phyloP scores from a whole-genome alignment of 2,797 vertebrate genomes.

The Sebastes glaucus region DNA sequence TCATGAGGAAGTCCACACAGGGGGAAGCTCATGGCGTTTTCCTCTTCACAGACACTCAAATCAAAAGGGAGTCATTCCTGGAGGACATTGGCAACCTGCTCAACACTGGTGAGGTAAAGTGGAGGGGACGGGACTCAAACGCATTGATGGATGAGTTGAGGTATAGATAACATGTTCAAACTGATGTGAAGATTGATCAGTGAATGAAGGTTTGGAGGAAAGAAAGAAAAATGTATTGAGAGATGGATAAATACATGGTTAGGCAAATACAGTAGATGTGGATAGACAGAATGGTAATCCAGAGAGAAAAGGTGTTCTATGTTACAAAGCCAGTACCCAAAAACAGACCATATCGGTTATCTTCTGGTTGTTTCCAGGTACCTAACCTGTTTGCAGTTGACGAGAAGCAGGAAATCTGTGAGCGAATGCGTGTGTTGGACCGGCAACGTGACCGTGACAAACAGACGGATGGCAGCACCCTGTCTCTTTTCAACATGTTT shows the following conservation, averaged over 20 bases:
- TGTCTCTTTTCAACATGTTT: slow-evolving; percentile 93
- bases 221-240: not conserved
- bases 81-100: slow-evolving; percentile 93
- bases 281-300: not conserved
- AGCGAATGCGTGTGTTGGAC: slow-evolving; percentile 89
- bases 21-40: slow-evolving; percentile 89
- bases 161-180: not conserved
- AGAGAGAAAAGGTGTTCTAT: not conserved
- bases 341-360: not conserved
- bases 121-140: not conserved
- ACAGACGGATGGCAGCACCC: slow-evolving; percentile 89
- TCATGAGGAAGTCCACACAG: slow-evolving; percentile 86
- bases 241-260: not conserved
- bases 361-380: slow-evolving; percentile 66
- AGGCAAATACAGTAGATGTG: not conserved
- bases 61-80: slow-evolving; percentile 91
- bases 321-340: not conserved
- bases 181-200: not conserved
- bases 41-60: slow-evolving; percentile 92
- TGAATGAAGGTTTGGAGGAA: not conserved
- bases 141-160: not conserved
- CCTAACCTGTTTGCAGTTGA: slow-evolving; percentile 91
- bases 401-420: slow-evolving; percentile 92
- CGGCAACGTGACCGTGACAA: slow-evolving; percentile 87
- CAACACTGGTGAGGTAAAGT: slow-evolving; percentile 88